Evolutionary conservation across 2,888 invertebrate genomes (phyloP).

Genomic region (Lasioglossum calceatum): DNA sequence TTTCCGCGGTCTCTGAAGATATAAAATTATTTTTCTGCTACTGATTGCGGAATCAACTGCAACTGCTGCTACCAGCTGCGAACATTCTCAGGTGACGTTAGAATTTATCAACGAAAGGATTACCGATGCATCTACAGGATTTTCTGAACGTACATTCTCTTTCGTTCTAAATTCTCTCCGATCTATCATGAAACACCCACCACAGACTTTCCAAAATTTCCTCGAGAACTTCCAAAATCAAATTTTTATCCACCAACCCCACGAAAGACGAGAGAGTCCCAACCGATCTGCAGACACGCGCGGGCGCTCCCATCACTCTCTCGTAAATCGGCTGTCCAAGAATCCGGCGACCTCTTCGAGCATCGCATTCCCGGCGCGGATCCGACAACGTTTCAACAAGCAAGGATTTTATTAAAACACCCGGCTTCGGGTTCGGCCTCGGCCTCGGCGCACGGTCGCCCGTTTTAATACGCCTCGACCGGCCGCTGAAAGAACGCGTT

Average conservation of each 20-base stretch:
- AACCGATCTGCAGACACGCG: not conserved
- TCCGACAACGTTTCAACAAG: slow-evolving; percentile 16
- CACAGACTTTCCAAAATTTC: too few relatives aligned
- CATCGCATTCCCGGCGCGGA: slow-evolving; percentile 6
- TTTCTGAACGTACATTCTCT: not conserved
- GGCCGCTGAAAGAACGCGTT: slow-evolving; percentile 43
- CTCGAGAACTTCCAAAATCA: too few relatives aligned
- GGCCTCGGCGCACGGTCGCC: slow-evolving; percentile 9
- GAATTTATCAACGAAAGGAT: not conserved
- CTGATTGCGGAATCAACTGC: not conserved
- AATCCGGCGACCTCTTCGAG: not conserved
- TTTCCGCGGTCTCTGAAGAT: not conserved
- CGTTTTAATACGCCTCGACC: slow-evolving; percentile 15
- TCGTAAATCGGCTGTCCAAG: slow-evolving; percentile 12
- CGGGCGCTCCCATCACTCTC: not conserved
- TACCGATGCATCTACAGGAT: not conserved
- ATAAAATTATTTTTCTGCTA: not conserved
- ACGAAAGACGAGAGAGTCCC: not conserved
- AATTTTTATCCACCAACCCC: not conserved
- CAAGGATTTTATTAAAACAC: slow-evolving; percentile 33
- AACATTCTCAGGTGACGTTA: slow-evolving; percentile 16
- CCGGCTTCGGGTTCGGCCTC: slow-evolving; percentile 1
- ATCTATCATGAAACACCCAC: too few relatives aligned
- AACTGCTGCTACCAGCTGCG: not conserved
- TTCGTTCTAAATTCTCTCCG: not conserved